Conservation (phyloP, 2,797 vertebrate species). For the Okamejei kenojei region DNA sequence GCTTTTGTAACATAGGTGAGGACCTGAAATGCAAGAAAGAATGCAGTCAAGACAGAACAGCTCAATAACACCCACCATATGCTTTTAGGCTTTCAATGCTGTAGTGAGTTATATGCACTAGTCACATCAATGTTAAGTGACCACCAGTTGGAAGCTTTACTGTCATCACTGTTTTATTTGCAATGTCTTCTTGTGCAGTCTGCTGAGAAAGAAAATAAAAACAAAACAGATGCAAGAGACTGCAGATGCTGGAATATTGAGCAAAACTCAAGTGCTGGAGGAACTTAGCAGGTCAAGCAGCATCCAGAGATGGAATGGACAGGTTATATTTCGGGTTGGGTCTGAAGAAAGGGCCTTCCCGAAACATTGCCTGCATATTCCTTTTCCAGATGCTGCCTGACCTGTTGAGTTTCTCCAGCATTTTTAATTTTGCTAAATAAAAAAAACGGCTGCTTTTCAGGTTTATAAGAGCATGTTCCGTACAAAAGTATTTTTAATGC, state of each 20-base stretch:
- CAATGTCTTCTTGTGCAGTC: neutral
- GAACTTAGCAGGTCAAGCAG: no score
- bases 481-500: neutral
- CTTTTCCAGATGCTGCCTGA: no score
- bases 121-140: neutral
- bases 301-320: no score
- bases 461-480: neutral
- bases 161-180: neutral
- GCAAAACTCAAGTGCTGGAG: no score
- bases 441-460: neutral
- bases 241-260: no score
- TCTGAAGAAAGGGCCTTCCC: no score
- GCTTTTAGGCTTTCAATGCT: neutral
- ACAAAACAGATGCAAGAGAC: no score
- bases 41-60: neutral
- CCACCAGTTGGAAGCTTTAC: neutral
- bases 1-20: no score
- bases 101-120: neutral
- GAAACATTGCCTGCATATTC: no score
- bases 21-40: neutral
- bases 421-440: no score
- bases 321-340: no score
- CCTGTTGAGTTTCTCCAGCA: no score
- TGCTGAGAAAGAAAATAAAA: neutral
- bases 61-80: neutral